phyloP scores from a whole-genome alignment of 2,113 vertebrate genomes.

The Oncorhynchus clarkii region DNA sequence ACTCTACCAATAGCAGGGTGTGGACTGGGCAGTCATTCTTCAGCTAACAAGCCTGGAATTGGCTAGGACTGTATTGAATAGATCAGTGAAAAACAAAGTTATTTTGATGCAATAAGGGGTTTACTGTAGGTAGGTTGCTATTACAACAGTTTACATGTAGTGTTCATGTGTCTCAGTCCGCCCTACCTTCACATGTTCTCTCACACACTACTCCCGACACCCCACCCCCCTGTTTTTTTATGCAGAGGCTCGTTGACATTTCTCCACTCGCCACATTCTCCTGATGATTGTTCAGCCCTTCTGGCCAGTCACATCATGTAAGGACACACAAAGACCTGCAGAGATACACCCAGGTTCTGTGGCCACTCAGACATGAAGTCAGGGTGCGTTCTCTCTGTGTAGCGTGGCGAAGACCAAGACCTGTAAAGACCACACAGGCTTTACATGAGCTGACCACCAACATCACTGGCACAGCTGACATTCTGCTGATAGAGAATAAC shows the following conservation, averaged over 20 bases:
- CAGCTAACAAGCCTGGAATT: not conserved
- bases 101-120: too few species aligned
- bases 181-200: too few species aligned
- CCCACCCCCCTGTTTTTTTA: not conserved
- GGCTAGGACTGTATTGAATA: not conserved
- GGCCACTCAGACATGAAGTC: not conserved
- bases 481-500: not conserved
- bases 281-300: constrained; percentile 11
- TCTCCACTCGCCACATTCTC: constrained; percentile 9
- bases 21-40: not conserved
- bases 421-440: too few species aligned
- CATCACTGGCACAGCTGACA: not conserved
- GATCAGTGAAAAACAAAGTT: too few species aligned
- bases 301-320: too few species aligned
- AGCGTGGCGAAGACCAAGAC: not conserved
- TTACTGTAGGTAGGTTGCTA: too few species aligned
- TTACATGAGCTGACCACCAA: not conserved
- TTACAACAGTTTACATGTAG: too few species aligned
- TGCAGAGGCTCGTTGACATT: constrained; percentile 25
- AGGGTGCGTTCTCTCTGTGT: not conserved
- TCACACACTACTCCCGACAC: not conserved
- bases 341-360: not conserved
- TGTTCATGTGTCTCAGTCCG: too few species aligned
- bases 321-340: not conserved
- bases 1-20: too few species aligned